phyloP scores from a whole-genome alignment of 2,113 vertebrate species.

The Sceloporus undulatus region DNA sequence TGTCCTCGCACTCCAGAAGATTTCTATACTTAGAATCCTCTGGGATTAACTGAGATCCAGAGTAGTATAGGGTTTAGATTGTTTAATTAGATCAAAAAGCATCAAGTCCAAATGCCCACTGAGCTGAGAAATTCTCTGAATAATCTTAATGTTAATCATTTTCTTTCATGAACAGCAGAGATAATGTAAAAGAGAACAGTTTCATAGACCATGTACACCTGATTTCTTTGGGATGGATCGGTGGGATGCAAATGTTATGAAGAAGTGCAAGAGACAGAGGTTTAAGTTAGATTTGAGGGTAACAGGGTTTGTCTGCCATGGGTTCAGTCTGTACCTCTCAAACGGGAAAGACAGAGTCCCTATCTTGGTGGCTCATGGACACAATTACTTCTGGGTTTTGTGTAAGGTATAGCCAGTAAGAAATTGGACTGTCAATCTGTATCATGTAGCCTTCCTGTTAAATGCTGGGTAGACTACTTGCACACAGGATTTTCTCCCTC shows the following conservation, averaged over 20 bases:
- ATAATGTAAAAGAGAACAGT: background rate
- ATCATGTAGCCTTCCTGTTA: background rate
- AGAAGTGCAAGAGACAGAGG: background rate
- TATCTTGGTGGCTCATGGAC: background rate
- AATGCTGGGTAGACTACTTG: too few species aligned
- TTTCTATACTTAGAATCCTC: background rate
- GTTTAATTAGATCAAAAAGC: background rate
- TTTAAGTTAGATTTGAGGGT: background rate
- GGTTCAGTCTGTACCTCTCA: background rate
- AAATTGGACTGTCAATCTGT: background rate
- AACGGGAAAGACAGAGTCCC: too few species aligned
- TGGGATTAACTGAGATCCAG: background rate
- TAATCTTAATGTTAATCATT: too few species aligned
- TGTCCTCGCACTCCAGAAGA: background rate
- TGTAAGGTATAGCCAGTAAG: background rate
- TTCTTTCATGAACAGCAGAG: background rate
- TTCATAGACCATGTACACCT: too few species aligned
- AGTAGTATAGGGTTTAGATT: background rate
- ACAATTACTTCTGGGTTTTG: background rate
- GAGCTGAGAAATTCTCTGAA: background rate
- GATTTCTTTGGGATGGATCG: background rate
- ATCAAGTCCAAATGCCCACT: background rate
- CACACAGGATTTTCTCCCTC: background rate
- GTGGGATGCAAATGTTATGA: background rate
- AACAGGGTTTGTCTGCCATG: background rate